Evolutionary conservation across 2,113 vertebrate genomes (phyloP).

Genomic region (Zosterops japonicus): DNA sequence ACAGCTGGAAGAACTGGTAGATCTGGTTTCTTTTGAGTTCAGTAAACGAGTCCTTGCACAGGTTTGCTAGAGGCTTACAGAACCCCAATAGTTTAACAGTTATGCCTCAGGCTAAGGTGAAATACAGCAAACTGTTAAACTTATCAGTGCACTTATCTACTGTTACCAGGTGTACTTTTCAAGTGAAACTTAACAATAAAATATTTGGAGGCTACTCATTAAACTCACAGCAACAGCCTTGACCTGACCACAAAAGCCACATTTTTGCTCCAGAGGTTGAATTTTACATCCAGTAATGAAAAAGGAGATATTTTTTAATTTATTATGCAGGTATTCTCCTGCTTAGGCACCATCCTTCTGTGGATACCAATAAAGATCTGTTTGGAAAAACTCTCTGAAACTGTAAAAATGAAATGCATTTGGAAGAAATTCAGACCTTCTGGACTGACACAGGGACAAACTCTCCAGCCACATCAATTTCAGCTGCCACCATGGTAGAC

Average conservation of each 20-base stretch:
- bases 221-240: background rate
- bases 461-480: background rate
- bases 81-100: background rate
- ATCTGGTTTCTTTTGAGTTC: background rate
- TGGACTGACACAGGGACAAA: background rate
- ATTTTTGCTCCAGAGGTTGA: background rate
- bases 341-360: background rate
- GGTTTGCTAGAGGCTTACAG: background rate
- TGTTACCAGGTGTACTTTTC: background rate
- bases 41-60: background rate
- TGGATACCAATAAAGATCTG: fast-evolving
- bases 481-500: background rate
- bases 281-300: background rate
- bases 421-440: background rate
- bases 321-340: background rate
- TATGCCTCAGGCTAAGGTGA: background rate
- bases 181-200: background rate
- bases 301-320: background rate
- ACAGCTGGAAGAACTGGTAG: background rate
- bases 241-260: background rate
- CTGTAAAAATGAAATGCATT: background rate
- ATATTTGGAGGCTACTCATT: background rate
- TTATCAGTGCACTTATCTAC: background rate
- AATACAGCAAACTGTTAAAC: background rate
- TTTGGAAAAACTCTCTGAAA: background rate